Evolutionary conservation across 2,888 invertebrate genomes (phyloP), one percentile per base, ranked within the genome.

Genomic region (Lacanobia oleracea): DNA sequence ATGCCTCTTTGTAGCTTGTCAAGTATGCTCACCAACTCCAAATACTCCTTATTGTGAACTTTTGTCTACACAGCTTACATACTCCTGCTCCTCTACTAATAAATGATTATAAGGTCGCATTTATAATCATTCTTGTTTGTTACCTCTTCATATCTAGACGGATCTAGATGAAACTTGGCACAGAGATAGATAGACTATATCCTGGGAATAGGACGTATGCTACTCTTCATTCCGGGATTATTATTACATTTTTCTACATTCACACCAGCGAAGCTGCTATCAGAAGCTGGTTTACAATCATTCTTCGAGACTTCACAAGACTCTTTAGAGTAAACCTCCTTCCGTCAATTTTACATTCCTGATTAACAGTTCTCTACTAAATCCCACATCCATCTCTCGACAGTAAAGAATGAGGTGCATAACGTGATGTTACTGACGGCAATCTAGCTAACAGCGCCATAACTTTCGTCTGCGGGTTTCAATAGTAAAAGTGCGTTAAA

Each of bases 401-500:
- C 62, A 21, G 18, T 71, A 71, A 81, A 54, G 33, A 74, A 64
- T 75, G 66, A 53, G 66, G 57, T 56, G 40, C 74, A 69, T 64
- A 68, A 16, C 61, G 50, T 27, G 23, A 62, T 76, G 66, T 57
- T 63, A 72, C 71, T 43, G 56, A 57, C 48, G 37, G 60, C 37
- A 76, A 73, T 83, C 68, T 75, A 45, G 57, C 56, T 67, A 63
- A 77, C 43, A 37, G n/a, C 51, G 37, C 62, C 23, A 60, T 72
- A 65, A 78, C 81, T 83, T 83, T 83, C 74, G 27, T 72, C 74
- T 45, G 63, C 54, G 70, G 57, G 72, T 81, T 84, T 79, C 37
- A 86, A 84, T 79, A 85, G 86, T 86, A 85, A 86, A 83, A 87
- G 82, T 81, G 75, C 79, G 75, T 79, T 85, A 76, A 60, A 72